Base-by-base conservation (phyloP, 2,113 vertebrate species). In the Ageneiosus marmoratus region DNA sequence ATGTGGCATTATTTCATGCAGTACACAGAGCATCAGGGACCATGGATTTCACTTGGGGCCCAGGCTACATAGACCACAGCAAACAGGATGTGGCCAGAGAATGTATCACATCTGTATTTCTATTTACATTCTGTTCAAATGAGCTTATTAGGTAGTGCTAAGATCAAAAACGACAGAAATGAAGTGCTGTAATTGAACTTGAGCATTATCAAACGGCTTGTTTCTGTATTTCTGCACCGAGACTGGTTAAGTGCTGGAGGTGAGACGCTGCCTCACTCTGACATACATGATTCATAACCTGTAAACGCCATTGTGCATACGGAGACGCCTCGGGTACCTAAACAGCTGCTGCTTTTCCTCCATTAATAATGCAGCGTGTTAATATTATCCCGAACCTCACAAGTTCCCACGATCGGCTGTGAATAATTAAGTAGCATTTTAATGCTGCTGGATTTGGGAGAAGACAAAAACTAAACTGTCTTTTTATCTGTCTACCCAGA, bases 211-310 rank as follows among this genome's bases (percentile, higher is more conserved):
- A 72, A 62, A 73, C 79, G 62, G 44, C 37, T 34, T 60, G 53
- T 53, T 70, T 32, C 50, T 12, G 12, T 16, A 55, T 29, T 50
- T 11, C 63, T 79, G 48, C 69, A 27, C 24, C 24, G 58, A 18
- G 75, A 82, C 16, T 15, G 20, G 41, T 60, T 75, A 29, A 37
- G 48, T 51, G 44, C 29, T 29, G 37, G 18, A 37, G 44, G 29
- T 73, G 44, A 69, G 37, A 77, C 44, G 29, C 75, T 53, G 29
- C 32, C 44, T 41, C 22, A 8, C 53, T 58, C 46, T 62, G 72
- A 48, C 50, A 87, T 87, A 48, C 77, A 85, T 81, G 77, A 85
- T 87, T 87, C 48, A 85, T 87, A 58, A 8, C 32, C 22, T 29
- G 58, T 83, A 81, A 83, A 83, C 32, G 2, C 32, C 58, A n/a